Conservation (phyloP, 2,113 vertebrate species). For the Puffinus mauretanicus region DNA sequence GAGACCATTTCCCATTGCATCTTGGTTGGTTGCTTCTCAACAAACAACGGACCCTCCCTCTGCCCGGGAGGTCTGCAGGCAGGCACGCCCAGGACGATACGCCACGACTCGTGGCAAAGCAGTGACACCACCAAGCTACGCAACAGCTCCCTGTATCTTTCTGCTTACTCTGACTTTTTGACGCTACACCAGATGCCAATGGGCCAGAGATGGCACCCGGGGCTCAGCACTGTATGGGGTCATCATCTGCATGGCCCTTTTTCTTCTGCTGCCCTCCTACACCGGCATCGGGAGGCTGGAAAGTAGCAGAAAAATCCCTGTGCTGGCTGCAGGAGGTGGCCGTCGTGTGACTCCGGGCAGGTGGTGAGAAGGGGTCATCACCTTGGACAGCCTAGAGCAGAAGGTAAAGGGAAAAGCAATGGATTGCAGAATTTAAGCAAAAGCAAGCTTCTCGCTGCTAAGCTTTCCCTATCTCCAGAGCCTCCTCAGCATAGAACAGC, state of each 20-base stretch:
- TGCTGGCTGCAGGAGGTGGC: background rate
- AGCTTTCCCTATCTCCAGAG: background rate
- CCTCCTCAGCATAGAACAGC: background rate
- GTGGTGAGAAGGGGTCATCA: background rate
- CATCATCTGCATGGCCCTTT: slow-evolving; percentile 1
- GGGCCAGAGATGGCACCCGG: background rate
- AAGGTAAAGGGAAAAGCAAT: background rate
- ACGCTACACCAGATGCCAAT: slow-evolving; percentile 12
- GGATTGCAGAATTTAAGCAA: slow-evolving; percentile 18
- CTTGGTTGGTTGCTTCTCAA: background rate
- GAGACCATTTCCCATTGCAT: background rate
- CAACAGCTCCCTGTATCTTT: background rate
- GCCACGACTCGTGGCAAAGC: background rate
- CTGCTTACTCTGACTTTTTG: background rate
- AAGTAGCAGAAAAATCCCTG: slow-evolving; percentile 22
- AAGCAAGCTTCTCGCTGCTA: background rate
- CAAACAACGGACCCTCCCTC: background rate
- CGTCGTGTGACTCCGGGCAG: background rate
- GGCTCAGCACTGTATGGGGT: background rate
- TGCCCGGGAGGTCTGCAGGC: background rate
- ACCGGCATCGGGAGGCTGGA: background rate
- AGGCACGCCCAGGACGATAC: rapidly evolving
- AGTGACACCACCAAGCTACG: background rate
- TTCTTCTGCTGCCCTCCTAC: background rate
- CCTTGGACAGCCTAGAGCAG: slow-evolving; percentile 10